Evolutionary conservation across 2,888 invertebrate genomes (phyloP).

Genomic region (Sepioteuthis lessoniana): DNA sequence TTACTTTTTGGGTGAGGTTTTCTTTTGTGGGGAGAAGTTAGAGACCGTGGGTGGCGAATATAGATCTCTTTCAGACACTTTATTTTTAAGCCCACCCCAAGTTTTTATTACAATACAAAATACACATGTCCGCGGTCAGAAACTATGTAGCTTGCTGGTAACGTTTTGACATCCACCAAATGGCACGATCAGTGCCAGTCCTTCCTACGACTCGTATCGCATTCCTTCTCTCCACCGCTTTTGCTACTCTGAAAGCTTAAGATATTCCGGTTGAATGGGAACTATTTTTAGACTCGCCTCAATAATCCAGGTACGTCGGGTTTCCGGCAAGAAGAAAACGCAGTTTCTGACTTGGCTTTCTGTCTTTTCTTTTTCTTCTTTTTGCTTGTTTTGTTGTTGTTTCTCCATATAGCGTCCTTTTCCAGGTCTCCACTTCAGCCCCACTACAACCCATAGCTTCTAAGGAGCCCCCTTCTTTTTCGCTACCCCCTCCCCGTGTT

Average conservation of each 20-base stretch:
- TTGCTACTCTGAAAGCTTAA: neutral
- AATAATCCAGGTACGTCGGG: neutral
- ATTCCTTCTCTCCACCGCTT: neutral
- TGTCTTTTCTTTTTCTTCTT: neutral
- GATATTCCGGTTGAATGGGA: neutral
- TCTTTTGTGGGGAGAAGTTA: no score
- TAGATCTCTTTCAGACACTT: neutral
- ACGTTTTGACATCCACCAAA: neutral
- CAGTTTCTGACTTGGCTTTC: neutral
- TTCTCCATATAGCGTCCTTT: neutral
- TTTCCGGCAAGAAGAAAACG: neutral
- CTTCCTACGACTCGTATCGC: neutral
- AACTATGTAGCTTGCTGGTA: neutral
- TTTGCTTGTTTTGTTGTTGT: neutral
- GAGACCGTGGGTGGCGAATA: neutral
- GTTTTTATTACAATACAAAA: neutral
- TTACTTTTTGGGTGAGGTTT: no score
- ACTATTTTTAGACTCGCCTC: neutral
- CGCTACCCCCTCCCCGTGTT: neutral
- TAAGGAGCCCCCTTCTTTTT: neutral
- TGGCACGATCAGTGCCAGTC: slow-evolving; percentile 4
- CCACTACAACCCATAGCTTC: neutral
- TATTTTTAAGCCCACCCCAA: no score
- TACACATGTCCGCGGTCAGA: neutral
- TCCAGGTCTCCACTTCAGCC: neutral